Evolutionary conservation across 2,797 vertebrate species (phyloP), one percentile per base, ranked within the genome.

Genomic region (Staurois parvus): DNA sequence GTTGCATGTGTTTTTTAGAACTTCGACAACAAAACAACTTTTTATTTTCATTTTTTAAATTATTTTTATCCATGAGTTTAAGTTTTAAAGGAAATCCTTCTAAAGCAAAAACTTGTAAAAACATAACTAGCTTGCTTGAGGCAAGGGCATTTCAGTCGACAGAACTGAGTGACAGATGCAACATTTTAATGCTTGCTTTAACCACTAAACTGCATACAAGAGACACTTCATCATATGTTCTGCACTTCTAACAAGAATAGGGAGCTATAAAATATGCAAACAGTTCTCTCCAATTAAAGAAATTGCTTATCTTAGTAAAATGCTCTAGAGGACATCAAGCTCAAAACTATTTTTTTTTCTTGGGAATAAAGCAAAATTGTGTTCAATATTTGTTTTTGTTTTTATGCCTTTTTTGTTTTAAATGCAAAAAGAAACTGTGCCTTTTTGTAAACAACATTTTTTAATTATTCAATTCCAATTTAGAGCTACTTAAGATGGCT

Each of bases 131-230:
- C 45, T 85, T 62, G 56, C 84, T 80, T 80, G n/a, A 85, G 84
- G 84, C 84, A 85, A 85, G 84, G 84, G 70, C 84, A 85, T 72
- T 80, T 79, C n/a, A 85, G 59, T 72, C 68, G 40, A 79, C 79
- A 80, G 59, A 74, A 74, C 70, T 79, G 70, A 85, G 72, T 79
- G 84, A 74, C 84, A 80, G 76, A 85, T 85, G 76, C 77, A 85
- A 52, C 68, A 79, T 85, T 85, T 79, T 85, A 80, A 85, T n/a
- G n/a, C 28, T 75, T 80, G 84, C 70, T 73, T 79, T 67, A 80
- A 85, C 84, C 62, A 76, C 45, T 72, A 29, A 76, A 40, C 64
- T 80, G 76, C 62, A 80, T 73, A 84, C 30, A 24, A 15, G 72
- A 75, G 28, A 85, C 62, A 69, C 52, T 40, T 70, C 42, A 52